Evolutionary conservation across 2,797 vertebrate genomes (phyloP).

Genomic region (Pantherophis vulpinus): DNA sequence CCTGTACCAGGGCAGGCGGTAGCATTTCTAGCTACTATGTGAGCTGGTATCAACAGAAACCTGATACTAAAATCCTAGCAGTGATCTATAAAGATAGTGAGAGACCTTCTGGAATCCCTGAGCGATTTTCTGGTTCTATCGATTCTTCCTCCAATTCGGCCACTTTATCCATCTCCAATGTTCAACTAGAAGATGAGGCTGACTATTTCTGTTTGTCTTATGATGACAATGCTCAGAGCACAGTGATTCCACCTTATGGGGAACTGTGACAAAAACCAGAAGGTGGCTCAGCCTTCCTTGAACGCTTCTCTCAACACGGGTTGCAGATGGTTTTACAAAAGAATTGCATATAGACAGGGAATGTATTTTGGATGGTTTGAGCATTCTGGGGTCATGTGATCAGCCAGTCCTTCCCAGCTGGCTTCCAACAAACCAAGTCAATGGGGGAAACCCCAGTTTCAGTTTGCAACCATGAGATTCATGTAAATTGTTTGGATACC

Average conservation of each 20-base stretch:
- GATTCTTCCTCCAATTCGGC: neutral
- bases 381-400: no score
- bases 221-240: fast-evolving
- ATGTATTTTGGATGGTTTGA: no score
- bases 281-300: fast-evolving
- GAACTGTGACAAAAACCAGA: no score
- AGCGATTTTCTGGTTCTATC: conserved; percentile 2
- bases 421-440: no score
- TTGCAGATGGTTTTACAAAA: no score
- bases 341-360: no score
- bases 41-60: neutral
- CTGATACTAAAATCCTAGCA: fast-evolving
- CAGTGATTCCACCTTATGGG: neutral
- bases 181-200: neutral
- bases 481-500: no score
- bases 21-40: neutral
- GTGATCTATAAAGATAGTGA: no score
- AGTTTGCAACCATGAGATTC: no score
- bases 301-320: fast-evolving
- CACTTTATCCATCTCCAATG: neutral
- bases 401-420: no score
- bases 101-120: neutral
- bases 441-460: no score
- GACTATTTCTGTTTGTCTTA: neutral
- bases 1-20: neutral